Evolutionary conservation across 2,797 vertebrate genomes (phyloP).

Genomic region (Rhabdophis nuchalis): DNA sequence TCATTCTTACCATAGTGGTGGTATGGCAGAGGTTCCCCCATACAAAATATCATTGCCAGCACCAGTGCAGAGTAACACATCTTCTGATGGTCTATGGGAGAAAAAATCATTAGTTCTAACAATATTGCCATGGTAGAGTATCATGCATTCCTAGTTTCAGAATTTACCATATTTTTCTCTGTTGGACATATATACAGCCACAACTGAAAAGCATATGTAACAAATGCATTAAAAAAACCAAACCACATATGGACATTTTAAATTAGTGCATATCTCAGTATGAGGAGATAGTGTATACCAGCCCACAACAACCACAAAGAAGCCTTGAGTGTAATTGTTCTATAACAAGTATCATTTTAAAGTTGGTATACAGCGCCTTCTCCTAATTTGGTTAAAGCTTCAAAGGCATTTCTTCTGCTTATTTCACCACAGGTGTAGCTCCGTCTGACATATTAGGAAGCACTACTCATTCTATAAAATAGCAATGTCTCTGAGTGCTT

Average conservation of each 20-base stretch:
- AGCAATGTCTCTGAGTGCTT: not conserved
- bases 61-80: slow-evolving; percentile 95
- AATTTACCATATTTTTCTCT: slow-evolving; percentile 18
- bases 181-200: not conserved
- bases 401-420: not conserved
- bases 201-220: not conserved
- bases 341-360: not conserved
- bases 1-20: slow-evolving; percentile 89
- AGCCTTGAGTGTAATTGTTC: no score
- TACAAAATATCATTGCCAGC: slow-evolving; percentile 94
- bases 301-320: not conserved
- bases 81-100: slow-evolving; percentile 89
- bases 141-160: not conserved
- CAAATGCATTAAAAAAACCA: not conserved
- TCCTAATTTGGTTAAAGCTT: not conserved
- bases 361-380: not conserved
- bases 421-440: not conserved
- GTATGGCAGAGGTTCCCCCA: slow-evolving; percentile 95
- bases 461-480: not conserved
- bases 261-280: not conserved
- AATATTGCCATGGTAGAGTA: not conserved
- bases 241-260: not conserved
- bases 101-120: not conserved
- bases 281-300: not conserved
- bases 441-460: not conserved